Conservation (phyloP, 1,140 invertebrate genomes). For the Drosophila gunungcola region DNA sequence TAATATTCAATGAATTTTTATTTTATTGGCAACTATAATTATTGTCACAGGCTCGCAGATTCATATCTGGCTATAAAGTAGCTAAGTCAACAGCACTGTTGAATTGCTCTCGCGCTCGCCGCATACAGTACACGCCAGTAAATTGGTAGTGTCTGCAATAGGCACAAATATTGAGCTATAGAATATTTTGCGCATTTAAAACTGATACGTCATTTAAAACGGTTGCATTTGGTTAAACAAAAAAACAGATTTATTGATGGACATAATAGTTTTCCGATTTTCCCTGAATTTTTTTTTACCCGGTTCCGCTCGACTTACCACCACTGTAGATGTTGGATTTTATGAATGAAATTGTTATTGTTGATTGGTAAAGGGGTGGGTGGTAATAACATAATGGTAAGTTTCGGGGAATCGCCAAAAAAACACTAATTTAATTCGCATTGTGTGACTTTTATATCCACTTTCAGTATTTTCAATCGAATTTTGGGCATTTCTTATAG, state of each 20-base stretch:
- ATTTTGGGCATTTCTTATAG: background rate
- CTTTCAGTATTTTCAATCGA: background rate
- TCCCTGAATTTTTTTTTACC: background rate
- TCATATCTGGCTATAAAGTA: background rate
- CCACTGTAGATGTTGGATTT: constrained; percentile 3
- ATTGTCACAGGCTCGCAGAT: background rate
- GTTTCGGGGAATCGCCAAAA: constrained; percentile 7
- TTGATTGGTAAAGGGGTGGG: background rate
- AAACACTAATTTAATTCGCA: constrained; percentile 7
- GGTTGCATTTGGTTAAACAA: background rate
- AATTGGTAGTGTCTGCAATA: constrained; percentile 6
- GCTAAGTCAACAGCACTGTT: background rate
- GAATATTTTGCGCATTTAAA: constrained; percentile 8
- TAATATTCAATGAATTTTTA: too few species aligned
- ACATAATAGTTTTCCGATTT: background rate
- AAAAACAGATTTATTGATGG: background rate
- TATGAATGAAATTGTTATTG: constrained; percentile 11
- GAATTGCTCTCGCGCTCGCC: constrained; percentile 4
- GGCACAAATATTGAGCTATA: background rate
- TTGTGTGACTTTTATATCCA: background rate
- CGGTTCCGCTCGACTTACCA: background rate
- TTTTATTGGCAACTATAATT: background rate
- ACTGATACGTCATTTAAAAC: background rate
- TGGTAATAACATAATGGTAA: constrained; percentile 7
- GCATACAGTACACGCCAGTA: constrained; percentile 13